Conservation (phyloP, 2,797 vertebrate genomes). For the Sus cebifrons region DNA sequence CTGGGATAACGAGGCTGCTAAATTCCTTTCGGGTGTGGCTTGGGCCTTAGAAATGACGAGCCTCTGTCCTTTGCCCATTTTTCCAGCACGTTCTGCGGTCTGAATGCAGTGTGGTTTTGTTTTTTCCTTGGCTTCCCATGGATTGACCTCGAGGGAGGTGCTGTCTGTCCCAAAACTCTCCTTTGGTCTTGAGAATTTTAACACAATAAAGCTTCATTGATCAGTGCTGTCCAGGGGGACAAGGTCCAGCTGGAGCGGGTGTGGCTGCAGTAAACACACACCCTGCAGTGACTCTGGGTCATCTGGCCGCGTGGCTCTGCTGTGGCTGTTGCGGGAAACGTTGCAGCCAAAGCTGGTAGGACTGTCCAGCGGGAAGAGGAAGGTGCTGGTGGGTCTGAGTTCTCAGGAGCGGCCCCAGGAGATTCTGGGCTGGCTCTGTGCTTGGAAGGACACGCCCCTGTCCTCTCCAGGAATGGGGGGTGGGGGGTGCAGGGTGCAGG, state of each 20-base stretch:
- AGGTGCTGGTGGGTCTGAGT: no score
- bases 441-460: background rate
- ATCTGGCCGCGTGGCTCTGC: background rate
- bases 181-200: background rate
- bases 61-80: background rate
- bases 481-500: background rate
- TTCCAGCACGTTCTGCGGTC: background rate
- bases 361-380: background rate
- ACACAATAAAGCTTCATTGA: background rate
- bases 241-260: fast-evolving
- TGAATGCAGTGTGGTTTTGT: background rate
- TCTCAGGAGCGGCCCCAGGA: no score
- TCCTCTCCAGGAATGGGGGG: background rate
- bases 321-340: no score
- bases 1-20: background rate
- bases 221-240: no score
- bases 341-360: background rate
- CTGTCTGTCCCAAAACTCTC: background rate
- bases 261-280: fast-evolving
- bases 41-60: no score
- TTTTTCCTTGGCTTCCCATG: background rate
- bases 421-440: background rate
- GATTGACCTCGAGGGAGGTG: fast-evolving
- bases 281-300: fast-evolving
- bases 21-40: background rate